Conservation (phyloP, 2,888 invertebrate genomes). For the Apamea anceps region DNA sequence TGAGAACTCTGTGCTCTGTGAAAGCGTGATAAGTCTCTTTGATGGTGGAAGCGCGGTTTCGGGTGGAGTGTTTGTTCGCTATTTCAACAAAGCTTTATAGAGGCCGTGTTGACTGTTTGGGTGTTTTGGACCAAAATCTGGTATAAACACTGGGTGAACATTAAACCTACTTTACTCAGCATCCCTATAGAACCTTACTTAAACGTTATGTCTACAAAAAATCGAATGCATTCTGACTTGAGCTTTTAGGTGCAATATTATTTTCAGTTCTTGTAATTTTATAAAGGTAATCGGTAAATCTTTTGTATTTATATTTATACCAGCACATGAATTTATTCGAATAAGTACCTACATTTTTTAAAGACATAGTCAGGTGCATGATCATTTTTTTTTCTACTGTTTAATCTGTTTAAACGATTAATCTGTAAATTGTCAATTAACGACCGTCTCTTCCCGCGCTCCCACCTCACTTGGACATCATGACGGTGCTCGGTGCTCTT, state of each 20-base stretch:
- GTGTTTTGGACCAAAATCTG: background rate
- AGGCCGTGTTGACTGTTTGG: background rate
- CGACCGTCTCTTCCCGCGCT: slow-evolving; percentile 36
- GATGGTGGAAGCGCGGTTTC: slow-evolving; percentile 59
- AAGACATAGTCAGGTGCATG: background rate
- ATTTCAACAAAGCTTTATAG: background rate
- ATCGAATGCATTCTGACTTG: background rate
- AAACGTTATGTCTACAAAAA: background rate
- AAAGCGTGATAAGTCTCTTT: slow-evolving; percentile 68
- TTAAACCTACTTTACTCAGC: background rate
- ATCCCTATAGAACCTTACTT: background rate
- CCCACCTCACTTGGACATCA: slow-evolving; percentile 51
- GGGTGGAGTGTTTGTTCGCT: slow-evolving; percentile 6
- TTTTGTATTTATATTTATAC: background rate
- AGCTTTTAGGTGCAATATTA: background rate
- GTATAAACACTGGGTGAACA: background rate
- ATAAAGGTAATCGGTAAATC: no score
- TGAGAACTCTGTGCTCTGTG: slow-evolving; percentile 66
- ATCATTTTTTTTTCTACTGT: background rate
- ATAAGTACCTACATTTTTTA: no score
- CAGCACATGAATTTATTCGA: background rate
- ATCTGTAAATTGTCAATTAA: background rate
- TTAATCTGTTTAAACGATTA: background rate
- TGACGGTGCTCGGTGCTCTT: slow-evolving; percentile 70
- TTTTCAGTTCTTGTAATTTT: background rate